Percentiles rank a stretch among this genome's conserved stretches.
These are phyloP conservation scores for Porites divaricata DNA, from an alignment of 92 coral and sea anemone species.

Conservation along the genomic window DNA sequence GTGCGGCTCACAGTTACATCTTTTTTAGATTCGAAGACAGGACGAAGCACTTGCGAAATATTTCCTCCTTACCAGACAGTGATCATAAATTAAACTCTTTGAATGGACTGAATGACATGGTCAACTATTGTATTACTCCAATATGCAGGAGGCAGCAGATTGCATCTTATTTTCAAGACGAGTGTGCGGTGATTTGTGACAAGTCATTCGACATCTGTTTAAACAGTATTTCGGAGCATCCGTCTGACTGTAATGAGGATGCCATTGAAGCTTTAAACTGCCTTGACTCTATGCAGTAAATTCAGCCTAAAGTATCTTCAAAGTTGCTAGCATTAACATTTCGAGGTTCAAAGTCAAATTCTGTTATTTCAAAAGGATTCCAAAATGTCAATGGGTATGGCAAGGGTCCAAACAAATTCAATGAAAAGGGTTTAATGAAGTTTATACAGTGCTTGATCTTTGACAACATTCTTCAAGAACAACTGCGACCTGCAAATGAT, in stretches of 20 bases:
- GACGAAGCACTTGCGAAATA: constrained; percentile 53
- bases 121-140: constrained; percentile 59
- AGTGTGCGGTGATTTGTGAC: constrained; percentile 31
- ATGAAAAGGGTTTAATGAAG: too few relatives aligned
- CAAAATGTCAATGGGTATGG: too few relatives aligned
- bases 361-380: too few relatives aligned
- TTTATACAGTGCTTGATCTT: too few relatives aligned
- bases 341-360: too few relatives aligned
- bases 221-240: not conserved
- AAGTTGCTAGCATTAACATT: constrained; percentile 22
- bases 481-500: too few relatives aligned
- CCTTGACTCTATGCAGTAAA: constrained; percentile 42
- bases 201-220: constrained; percentile 45
- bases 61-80: constrained; percentile 51
- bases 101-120: constrained; percentile 52
- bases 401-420: too few relatives aligned
- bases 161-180: constrained; percentile 16
- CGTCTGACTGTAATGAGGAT: constrained; percentile 37
- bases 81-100: constrained; percentile 34
- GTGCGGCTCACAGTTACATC: constrained; percentile 23
- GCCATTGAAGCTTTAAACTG: constrained; percentile 51
- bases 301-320: constrained; percentile 44
- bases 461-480: too few relatives aligned
- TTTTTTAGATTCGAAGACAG: constrained; percentile 70
- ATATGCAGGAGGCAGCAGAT: constrained; percentile 53